Percentiles rank a stretch among this genome's conserved stretches.
phyloP scores from a whole-genome alignment of 2,113 vertebrate genomes.

The Vulpes vulpes region DNA sequence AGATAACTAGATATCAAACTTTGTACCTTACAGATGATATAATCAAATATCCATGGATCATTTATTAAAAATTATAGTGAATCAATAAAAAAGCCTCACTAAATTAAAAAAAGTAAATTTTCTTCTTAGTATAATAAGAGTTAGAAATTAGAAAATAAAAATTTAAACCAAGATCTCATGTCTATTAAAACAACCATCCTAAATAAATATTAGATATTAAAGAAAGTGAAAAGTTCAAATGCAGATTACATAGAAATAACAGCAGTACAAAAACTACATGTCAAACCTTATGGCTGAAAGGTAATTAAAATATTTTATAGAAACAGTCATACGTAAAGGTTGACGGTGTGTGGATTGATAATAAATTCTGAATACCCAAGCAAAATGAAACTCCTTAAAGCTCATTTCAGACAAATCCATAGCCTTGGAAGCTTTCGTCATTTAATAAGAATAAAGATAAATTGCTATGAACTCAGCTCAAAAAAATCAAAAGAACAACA shows the following conservation, averaged over 20 bases:
- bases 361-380: conserved; percentile 28
- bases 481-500: neutral
- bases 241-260: neutral
- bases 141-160: conserved; percentile 1
- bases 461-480: neutral
- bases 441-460: conserved; percentile 17
- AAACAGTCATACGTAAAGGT: neutral
- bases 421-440: neutral
- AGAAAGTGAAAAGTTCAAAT: neutral
- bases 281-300: neutral
- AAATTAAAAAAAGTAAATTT: neutral
- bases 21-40: neutral
- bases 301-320: neutral
- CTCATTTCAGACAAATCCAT: conserved; percentile 14
- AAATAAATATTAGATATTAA: neutral
- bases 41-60: neutral
- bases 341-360: neutral
- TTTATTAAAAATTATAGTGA: neutral
- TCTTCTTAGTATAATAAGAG: neutral
- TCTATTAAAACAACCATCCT: neutral
- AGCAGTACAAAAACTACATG: neutral
- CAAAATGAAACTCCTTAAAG: neutral
- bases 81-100: neutral
- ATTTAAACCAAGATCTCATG: neutral
- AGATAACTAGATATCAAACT: neutral